Conservation (phyloP, 2,888 invertebrate species). For the Stenchaetothrips biformis region DNA sequence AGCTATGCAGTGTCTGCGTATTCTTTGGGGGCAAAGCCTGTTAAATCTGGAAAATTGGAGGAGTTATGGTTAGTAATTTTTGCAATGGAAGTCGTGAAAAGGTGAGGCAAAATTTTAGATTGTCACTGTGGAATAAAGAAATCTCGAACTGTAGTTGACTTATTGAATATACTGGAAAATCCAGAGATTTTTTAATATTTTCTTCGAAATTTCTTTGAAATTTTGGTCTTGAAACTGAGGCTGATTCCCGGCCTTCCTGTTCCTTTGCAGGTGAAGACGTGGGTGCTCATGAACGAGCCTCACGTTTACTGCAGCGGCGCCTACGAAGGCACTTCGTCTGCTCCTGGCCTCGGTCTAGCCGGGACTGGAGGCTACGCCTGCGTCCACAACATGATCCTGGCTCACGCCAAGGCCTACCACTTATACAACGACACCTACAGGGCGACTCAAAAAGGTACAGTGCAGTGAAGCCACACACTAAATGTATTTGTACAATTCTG, state of each 20-base stretch:
- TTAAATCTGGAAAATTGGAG: background rate
- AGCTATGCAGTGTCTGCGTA: no score
- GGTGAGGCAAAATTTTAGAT: background rate
- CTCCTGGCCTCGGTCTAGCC: conserved; percentile 36
- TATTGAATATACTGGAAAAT: no score
- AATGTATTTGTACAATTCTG: no score
- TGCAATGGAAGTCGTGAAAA: background rate
- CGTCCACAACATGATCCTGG: conserved; percentile 44
- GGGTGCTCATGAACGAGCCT: conserved; percentile 49
- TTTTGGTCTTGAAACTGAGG: no score
- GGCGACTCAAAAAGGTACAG: conserved; percentile 30
- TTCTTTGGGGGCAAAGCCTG: no score
- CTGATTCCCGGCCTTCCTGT: background rate
- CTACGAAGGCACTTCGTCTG: conserved; percentile 33
- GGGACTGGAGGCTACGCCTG: conserved; percentile 41
- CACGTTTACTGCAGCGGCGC: conserved; percentile 36
- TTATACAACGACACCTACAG: conserved; percentile 41
- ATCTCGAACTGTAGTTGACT: no score
- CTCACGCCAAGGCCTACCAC: conserved; percentile 46
- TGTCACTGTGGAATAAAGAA: background rate
- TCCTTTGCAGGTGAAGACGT: conserved; percentile 39
- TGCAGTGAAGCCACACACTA: no score
- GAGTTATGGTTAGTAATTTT: background rate
- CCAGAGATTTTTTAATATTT: no score
- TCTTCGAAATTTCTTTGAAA: no score